Percentiles rank a stretch among this genome's conserved stretches.
Conservation (phyloP, 2,888 invertebrate species). For the Keiferia lycopersicella region DNA sequence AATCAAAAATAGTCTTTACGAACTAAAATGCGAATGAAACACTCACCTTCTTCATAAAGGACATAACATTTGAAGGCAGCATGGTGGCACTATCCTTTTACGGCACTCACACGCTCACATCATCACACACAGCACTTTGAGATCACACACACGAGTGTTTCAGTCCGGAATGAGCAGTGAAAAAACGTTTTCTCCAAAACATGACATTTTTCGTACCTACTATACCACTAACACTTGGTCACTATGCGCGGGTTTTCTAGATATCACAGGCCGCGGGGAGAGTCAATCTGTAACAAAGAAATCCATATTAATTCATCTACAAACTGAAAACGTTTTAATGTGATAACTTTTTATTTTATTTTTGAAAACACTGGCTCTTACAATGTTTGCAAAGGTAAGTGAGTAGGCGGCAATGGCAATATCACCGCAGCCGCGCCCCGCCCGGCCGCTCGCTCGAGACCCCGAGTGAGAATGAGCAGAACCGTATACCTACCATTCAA, state of each 20-base stretch:
- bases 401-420: conserved; percentile 13
- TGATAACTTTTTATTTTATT: background rate
- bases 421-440: conserved; percentile 28
- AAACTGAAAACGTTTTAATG: background rate
- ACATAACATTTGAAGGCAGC: conserved; percentile 95
- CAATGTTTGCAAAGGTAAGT: conserved; percentile 6
- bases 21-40: conserved; percentile 11
- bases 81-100: conserved; percentile 80
- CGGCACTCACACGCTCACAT: conserved; percentile 47
- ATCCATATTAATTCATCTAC: conserved; percentile 25
- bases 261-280: background rate
- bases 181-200: conserved; percentile 58
- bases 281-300: conserved; percentile 36
- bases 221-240: conserved; percentile 26
- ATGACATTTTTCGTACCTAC: conserved; percentile 58
- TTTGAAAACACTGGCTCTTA: background rate
- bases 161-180: conserved; percentile 62
- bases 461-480: conserved; percentile 54
- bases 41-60: conserved; percentile 95
- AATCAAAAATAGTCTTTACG: background rate
- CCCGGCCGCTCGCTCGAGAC: conserved; percentile 50
- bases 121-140: conserved; percentile 49
- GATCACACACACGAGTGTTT: conserved; percentile 39
- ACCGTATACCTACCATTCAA: conserved; percentile 51
- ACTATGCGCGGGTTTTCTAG: conserved; percentile 13